Evolutionary conservation across 2,888 invertebrate genomes (phyloP).

Genomic region (Embidobia sp.): DNA sequence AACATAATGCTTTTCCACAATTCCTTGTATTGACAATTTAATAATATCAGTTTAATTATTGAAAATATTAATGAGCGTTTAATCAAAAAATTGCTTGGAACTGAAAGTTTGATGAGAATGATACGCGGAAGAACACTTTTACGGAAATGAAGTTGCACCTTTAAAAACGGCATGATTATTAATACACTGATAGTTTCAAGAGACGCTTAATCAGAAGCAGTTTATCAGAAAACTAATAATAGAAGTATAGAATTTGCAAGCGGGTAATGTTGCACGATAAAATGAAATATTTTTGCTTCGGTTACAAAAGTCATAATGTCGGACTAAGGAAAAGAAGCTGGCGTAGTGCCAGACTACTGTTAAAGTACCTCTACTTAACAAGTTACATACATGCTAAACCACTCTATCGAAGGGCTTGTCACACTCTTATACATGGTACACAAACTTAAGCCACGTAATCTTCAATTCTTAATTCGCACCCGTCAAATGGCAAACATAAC

Average conservation of each 20-base stretch:
- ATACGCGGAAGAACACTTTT: too few relatives aligned
- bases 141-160: too few relatives aligned
- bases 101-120: too few relatives aligned
- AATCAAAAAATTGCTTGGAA: too few relatives aligned
- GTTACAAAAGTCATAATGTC: slow-evolving; percentile 60
- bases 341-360: slow-evolving; percentile 71
- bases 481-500: neutral
- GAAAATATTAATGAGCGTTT: too few relatives aligned
- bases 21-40: too few relatives aligned
- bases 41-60: too few relatives aligned
- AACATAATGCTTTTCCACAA: too few relatives aligned
- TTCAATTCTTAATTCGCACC: slow-evolving; percentile 48
- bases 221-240: slow-evolving; percentile 68
- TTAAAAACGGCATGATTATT: too few relatives aligned
- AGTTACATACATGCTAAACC: slow-evolving; percentile 72
- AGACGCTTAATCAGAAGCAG: too few relatives aligned
- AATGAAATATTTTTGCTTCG: slow-evolving; percentile 57
- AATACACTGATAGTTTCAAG: too few relatives aligned
- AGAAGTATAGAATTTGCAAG: slow-evolving; percentile 66
- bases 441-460: slow-evolving; percentile 46
- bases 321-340: slow-evolving; percentile 69
- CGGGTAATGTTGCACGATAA: slow-evolving; percentile 69
- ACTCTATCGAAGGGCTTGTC: slow-evolving; percentile 67
- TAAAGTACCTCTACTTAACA: slow-evolving; percentile 78
- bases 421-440: slow-evolving; percentile 70